A percentile compares a stretch with the other conserved stretches of the same genome.
Conservation (phyloP, 2,797 vertebrate species). For the Lutjanus argentimaculatus region DNA sequence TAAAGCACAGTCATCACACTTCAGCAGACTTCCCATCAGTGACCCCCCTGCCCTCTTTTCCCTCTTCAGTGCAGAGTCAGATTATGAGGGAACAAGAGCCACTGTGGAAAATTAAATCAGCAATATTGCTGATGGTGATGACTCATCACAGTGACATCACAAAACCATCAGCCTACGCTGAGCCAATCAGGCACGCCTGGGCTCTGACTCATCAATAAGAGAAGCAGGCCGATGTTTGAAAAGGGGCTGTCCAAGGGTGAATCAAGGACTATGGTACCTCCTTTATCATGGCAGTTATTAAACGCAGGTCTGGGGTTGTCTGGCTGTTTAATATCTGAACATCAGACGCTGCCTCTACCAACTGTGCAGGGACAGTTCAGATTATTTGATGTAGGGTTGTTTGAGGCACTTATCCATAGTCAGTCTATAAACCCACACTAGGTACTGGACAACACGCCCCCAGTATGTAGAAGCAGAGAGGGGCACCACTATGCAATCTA, state of each 20-base stretch:
- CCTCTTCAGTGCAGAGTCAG: conserved; percentile 13
- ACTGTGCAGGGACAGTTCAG: neutral
- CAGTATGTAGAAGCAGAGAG: too few relatives aligned
- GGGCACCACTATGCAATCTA: too few relatives aligned
- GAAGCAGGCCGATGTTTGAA: conserved; percentile 34
- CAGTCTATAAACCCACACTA: too few relatives aligned
- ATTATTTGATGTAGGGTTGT: too few relatives aligned
- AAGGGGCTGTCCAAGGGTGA: conserved; percentile 58
- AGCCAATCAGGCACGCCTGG: conserved; percentile 61
- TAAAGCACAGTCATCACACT: neutral
- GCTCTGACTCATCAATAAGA: conserved; percentile 69
- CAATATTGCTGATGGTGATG: conserved; percentile 50
- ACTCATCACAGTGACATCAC: conserved; percentile 75
- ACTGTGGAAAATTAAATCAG: conserved; percentile 54
- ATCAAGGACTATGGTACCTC: conserved; percentile 57
- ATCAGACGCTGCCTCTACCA: neutral
- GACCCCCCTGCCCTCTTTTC: neutral
- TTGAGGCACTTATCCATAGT: too few relatives aligned
- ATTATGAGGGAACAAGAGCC: conserved; percentile 28
- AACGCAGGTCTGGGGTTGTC: conserved; percentile 33
- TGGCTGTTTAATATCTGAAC: conserved; percentile 22
- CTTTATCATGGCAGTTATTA: conserved; percentile 44
- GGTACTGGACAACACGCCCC: too few relatives aligned
- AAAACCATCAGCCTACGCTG: conserved; percentile 47
- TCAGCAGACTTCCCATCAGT: conserved; percentile 22